phyloP scores from a whole-genome alignment of 2,797 vertebrate species.

The Sarcoramphus papa region DNA sequence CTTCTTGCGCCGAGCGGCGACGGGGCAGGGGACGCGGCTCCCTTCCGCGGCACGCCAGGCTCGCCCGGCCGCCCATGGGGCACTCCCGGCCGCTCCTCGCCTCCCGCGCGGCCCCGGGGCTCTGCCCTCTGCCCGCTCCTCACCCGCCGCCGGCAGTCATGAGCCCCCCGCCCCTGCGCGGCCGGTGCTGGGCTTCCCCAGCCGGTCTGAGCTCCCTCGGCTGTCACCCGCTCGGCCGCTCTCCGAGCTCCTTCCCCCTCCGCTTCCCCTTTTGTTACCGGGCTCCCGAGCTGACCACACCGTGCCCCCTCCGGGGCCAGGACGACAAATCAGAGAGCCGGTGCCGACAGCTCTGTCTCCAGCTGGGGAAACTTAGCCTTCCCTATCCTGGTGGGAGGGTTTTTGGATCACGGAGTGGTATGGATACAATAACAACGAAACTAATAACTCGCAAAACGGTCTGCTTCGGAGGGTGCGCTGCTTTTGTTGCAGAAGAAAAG shows the following conservation, averaged over 20 bases:
- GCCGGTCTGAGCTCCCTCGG: background rate
- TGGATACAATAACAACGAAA: conserved; percentile 23
- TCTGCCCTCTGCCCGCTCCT: background rate
- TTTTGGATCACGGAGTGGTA: conserved; percentile 19
- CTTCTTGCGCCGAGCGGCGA: background rate
- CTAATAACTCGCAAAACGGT: background rate
- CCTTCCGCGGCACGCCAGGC: background rate
- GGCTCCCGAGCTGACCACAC: background rate
- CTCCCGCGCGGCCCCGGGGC: background rate
- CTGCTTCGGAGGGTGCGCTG: background rate
- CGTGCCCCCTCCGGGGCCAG: background rate
- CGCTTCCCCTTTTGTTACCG: background rate
- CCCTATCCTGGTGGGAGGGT: conserved; percentile 11
- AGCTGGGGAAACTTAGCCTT: conserved; percentile 16
- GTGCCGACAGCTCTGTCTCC: background rate
- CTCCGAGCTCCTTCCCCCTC: background rate
- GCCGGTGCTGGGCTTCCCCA: background rate
- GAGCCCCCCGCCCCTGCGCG: no score
- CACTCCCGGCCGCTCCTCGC: background rate
- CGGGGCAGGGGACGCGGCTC: background rate
- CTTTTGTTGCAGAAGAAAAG: background rate
- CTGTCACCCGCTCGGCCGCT: no score
- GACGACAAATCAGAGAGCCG: background rate
- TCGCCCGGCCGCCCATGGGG: conserved; percentile 2
- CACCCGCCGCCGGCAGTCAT: background rate